Evolutionary conservation across 2,888 invertebrate genomes (phyloP).

Genomic region (Hyposoter dolosus): DNA sequence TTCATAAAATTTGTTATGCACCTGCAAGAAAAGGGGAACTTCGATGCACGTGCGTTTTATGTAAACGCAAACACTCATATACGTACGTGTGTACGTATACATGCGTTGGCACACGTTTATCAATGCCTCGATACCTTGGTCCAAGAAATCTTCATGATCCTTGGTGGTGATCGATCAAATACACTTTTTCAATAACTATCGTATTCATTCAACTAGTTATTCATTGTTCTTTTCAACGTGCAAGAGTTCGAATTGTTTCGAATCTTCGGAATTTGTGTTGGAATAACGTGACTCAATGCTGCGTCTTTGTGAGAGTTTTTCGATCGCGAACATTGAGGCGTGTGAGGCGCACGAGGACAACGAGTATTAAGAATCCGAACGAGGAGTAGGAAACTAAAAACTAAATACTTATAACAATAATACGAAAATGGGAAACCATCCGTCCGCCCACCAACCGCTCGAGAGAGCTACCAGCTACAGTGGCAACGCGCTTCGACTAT

Average conservation of each 20-base stretch:
- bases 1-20: neutral
- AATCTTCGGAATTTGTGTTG: neutral
- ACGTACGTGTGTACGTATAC: neutral
- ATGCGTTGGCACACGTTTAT: neutral
- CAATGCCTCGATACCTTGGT: neutral
- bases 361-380: neutral
- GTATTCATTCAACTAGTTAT: neutral
- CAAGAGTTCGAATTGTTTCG: neutral
- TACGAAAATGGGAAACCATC: conserved; percentile 91
- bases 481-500: conserved; percentile 83
- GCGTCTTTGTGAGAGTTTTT: neutral
- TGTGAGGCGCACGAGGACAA: neutral
- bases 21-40: neutral
- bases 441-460: conserved; percentile 93
- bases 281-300: neutral
- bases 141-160: conserved; percentile 25
- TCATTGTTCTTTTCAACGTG: neutral
- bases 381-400: conserved; percentile 29
- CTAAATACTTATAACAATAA: conserved; percentile 54
- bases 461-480: conserved; percentile 87
- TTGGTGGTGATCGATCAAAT: conserved; percentile 34
- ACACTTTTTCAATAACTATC: neutral
- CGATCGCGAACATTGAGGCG: neutral
- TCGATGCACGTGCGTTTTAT: conserved; percentile 8
- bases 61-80: neutral